These are phyloP conservation scores for Neoscelio sp. DNA, from an alignment of 2,888 invertebrate species.

Conservation along the genomic window DNA sequence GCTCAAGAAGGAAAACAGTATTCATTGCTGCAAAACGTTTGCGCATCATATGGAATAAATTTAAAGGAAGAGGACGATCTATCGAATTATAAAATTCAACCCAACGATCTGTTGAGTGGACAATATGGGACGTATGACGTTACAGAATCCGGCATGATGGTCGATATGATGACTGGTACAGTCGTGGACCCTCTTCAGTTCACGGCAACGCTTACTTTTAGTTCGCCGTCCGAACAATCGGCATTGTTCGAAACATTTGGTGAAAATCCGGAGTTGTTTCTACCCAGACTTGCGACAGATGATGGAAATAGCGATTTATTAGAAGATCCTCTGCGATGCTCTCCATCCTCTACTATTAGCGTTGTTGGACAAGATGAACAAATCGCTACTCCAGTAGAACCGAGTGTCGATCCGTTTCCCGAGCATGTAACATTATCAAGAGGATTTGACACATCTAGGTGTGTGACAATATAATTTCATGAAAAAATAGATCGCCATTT, in stretches of 20 bases:
- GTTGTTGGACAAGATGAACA: constrained; percentile 80
- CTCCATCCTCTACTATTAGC: constrained; percentile 85
- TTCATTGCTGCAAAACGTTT: constrained; percentile 90
- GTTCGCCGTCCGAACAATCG: constrained; percentile 89
- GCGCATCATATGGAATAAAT: constrained; percentile 89
- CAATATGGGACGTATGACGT: constrained; percentile 87
- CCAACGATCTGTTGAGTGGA: constrained; percentile 86
- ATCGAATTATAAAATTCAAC: constrained; percentile 89
- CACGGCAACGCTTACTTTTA: constrained; percentile 91
- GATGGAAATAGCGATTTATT: constrained; percentile 87
- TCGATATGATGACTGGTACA: constrained; percentile 90
- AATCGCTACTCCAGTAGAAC: constrained; percentile 88
- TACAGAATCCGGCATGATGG: constrained; percentile 90
- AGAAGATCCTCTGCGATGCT: constrained; percentile 87
- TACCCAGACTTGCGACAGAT: constrained; percentile 88
- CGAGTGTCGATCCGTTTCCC: constrained; percentile 88
- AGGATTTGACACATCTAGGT: constrained; percentile 77
- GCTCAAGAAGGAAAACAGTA: constrained; percentile 87
- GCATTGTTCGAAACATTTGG: constrained; percentile 90
- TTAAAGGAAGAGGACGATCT: constrained; percentile 92
- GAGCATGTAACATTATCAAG: constrained; percentile 86
- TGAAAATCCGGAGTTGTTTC: constrained; percentile 92
- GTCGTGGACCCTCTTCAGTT: constrained; percentile 93
- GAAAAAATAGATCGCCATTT: too few species aligned
- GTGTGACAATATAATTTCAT: neutral